phyloP scores from a whole-genome alignment of 2,113 vertebrate genomes.

The Apeltes quadracus region DNA sequence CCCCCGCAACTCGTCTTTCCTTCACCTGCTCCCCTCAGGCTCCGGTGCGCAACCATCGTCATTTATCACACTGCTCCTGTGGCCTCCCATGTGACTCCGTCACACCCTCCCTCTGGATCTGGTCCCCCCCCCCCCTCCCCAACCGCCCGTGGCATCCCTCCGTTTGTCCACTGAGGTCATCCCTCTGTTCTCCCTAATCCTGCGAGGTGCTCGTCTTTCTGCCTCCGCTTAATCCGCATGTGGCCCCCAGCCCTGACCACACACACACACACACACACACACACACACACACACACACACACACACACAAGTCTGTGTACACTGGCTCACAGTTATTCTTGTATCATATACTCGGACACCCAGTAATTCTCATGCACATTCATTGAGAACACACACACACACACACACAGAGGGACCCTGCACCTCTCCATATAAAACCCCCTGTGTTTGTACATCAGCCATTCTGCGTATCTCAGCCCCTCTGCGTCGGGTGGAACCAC shows the following conservation, averaged over 20 bases:
- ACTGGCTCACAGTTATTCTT: slow-evolving; percentile 64
- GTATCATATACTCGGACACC: slow-evolving; percentile 51
- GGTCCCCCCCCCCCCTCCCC: slow-evolving; percentile 36
- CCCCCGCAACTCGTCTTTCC: not conserved
- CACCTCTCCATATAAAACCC: slow-evolving; percentile 70
- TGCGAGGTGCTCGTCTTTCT: slow-evolving; percentile 76
- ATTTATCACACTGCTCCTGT: not conserved
- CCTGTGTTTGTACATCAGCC: slow-evolving; percentile 36
- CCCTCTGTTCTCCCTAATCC: slow-evolving; percentile 76
- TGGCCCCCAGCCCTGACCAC: slow-evolving; percentile 57
- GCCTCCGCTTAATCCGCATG: slow-evolving; percentile 74
- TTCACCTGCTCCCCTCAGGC: not conserved
- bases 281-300: slow-evolving; percentile 32
- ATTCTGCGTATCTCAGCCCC: slow-evolving; percentile 42
- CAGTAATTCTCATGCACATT: slow-evolving; percentile 54
- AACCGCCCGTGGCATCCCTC: slow-evolving; percentile 54
- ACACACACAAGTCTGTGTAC: slow-evolving; percentile 16
- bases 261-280: slow-evolving; percentile 41
- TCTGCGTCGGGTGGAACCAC: slow-evolving; percentile 32
- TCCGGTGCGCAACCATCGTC: not conserved
- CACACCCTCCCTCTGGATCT: slow-evolving; percentile 18
- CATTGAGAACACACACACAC: slow-evolving; percentile 35
- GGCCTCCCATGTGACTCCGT: not conserved
- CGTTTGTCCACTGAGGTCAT: slow-evolving; percentile 81
- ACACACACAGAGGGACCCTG: slow-evolving; percentile 21